Percentiles rank a stretch among this genome's conserved stretches.
phyloP scores from a whole-genome alignment of 2,113 vertebrate genomes.

The Oreochromis aureus region DNA sequence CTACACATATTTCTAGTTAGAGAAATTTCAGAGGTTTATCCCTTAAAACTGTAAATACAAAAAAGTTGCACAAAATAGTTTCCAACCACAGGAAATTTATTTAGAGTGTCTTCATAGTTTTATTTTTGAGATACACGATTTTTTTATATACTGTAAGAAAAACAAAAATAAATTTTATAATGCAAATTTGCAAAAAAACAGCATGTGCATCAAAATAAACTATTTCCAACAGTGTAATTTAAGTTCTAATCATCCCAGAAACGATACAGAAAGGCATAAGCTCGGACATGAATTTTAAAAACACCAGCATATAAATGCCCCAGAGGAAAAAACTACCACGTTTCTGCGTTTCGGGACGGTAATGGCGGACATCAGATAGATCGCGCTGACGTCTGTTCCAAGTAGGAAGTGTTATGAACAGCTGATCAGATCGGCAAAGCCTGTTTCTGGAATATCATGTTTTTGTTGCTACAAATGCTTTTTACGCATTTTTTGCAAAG shows the following conservation, averaged over 20 bases:
- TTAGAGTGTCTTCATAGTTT: background rate
- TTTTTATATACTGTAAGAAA: background rate
- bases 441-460: background rate
- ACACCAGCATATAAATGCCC: too few species aligned
- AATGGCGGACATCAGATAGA: too few species aligned
- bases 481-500: too few species aligned
- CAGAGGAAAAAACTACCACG: too few species aligned
- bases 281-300: rapidly evolving
- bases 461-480: too few species aligned
- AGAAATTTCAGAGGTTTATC: background rate
- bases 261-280: rapidly evolving
- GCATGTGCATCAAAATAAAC: background rate
- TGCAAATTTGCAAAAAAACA: background rate
- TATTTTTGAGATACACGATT: background rate
- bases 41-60: background rate
- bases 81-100: background rate
- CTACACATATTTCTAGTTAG: background rate
- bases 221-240: rapidly evolving
- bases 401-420: too few species aligned
- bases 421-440: too few species aligned
- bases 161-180: background rate
- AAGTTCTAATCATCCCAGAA: background rate
- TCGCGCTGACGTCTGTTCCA: too few species aligned
- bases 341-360: too few species aligned
- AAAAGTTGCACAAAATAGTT: background rate